These are phyloP conservation scores for Orientallactaga bullata DNA, from an alignment of 2,113 vertebrate genomes.

Conservation along the genomic window DNA sequence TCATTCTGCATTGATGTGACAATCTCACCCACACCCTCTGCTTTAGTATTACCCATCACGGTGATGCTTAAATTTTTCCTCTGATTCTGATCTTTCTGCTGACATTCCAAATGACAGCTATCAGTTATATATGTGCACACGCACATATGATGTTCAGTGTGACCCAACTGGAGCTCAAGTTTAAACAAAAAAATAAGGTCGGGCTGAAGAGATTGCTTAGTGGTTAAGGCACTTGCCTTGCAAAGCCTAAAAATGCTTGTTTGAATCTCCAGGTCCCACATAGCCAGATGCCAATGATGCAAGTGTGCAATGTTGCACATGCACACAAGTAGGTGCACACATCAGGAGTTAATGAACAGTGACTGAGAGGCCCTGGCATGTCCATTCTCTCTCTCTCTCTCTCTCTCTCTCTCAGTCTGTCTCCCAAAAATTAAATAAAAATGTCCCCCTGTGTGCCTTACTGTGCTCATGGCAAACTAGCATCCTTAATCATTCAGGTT, in stretches of 20 bases:
- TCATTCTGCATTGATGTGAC: not conserved
- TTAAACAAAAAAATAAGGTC: not conserved
- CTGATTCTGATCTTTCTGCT: conserved; percentile 6
- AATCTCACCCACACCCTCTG: not conserved
- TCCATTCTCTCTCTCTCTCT: not conserved
- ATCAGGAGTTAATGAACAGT: too few relatives aligned
- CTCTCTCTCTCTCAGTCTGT: too few relatives aligned
- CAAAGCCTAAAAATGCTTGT: too few relatives aligned
- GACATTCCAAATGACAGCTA: not conserved
- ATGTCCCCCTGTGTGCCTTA: not conserved
- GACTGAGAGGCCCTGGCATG: too few relatives aligned
- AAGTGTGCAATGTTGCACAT: too few relatives aligned
- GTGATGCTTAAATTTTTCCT: not conserved
- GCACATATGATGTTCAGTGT: not conserved
- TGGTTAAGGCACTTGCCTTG: too few relatives aligned
- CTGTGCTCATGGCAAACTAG: not conserved
- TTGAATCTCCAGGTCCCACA: too few relatives aligned
- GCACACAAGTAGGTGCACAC: too few relatives aligned
- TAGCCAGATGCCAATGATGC: too few relatives aligned
- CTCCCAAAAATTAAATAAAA: not conserved
- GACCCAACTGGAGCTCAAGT: not conserved
- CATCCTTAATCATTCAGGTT: not conserved
- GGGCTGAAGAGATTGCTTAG: too few relatives aligned
- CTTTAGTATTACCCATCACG: not conserved
- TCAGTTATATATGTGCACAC: not conserved